These are phyloP conservation scores for Hemitrygon akajei DNA, from an alignment of 2,797 vertebrate species.

Conservation along the genomic window DNA sequence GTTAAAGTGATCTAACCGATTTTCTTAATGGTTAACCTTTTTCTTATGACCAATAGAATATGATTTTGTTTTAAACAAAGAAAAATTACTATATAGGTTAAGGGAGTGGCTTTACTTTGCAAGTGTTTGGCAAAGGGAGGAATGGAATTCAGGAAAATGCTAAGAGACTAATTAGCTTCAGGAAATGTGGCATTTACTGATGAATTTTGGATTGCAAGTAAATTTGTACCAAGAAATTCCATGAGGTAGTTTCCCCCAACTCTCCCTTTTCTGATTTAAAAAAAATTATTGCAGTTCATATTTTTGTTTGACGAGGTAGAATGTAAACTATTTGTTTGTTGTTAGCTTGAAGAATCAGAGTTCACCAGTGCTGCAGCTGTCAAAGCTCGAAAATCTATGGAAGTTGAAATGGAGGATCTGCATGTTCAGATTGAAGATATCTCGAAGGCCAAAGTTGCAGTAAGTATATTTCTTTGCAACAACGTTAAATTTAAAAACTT, in stretches of 20 bases:
- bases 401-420: slow-evolving; percentile 92
- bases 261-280: neutral
- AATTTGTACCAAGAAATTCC: neutral
- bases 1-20: neutral
- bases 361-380: slow-evolving; percentile 87
- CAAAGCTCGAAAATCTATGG: slow-evolving; percentile 92
- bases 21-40: neutral
- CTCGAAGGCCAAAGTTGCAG: slow-evolving; percentile 79
- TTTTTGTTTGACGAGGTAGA: neutral
- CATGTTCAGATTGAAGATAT: slow-evolving; percentile 95
- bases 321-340: slow-evolving; percentile 38
- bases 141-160: neutral
- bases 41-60: neutral
- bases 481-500: neutral
- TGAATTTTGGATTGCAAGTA: neutral
- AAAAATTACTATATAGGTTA: neutral
- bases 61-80: neutral
- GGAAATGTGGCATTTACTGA: neutral
- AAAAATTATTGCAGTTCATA: neutral
- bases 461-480: slow-evolving; percentile 54
- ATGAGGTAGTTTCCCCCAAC: neutral
- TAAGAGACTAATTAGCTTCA: neutral
- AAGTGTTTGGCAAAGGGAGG: neutral
- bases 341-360: slow-evolving; percentile 90
- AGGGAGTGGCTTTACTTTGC: neutral